Base-by-base conservation (phyloP, 2,113 vertebrate species). In the Jacana jacana region DNA sequence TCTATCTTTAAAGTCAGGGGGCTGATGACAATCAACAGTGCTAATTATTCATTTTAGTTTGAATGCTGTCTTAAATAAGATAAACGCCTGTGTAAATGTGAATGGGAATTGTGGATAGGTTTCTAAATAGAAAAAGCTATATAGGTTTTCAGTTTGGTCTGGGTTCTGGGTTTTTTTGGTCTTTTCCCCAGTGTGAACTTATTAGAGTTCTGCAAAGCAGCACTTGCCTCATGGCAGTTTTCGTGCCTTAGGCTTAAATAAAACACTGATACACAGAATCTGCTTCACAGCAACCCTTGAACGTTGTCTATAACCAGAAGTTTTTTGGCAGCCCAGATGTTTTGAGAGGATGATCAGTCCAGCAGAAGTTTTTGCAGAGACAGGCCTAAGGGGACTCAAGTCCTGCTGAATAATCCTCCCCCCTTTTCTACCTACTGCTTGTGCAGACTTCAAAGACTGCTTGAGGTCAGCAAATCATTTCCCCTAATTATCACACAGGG, bases 401-500 rank as follows among this genome's bases (percentile, higher is more conserved):
- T 82, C 25, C 15, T 25, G 46, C 52, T 51, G 48, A 85, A 35
- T 70, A 73, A 72, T 51, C n/a, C 23, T 46, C 93, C 33, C 28
- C 7, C 85, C 16, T 84, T 86, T 66, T 78, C 42, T 61, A 27
- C 1, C 1, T 80, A 7, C 10, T 65, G 51, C 48, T 81, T 42
- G 19, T 88, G 55, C 52, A 75, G 64, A 91, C 91, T 94, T 94
- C 79, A 83, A 86, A 95, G 91, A 17, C 33, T 70, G 54, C 46
- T 77, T 86, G 75, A 88, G 64, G 76, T 88, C 89, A 91, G 46
- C 72, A 96, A 63, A 93, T 95, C 1, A 76, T 81, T 89, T 94
- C 72, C 51, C 93, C 58, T 86, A 48, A 86, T 93, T 89, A 61
- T 79, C 78, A 87, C 81, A 35, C n/a, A n/a, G 20, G 33, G 55